Percentiles rank a stretch among this genome's conserved stretches.
Conservation (phyloP, 2,797 vertebrate species). For the Mareca strepera region DNA sequence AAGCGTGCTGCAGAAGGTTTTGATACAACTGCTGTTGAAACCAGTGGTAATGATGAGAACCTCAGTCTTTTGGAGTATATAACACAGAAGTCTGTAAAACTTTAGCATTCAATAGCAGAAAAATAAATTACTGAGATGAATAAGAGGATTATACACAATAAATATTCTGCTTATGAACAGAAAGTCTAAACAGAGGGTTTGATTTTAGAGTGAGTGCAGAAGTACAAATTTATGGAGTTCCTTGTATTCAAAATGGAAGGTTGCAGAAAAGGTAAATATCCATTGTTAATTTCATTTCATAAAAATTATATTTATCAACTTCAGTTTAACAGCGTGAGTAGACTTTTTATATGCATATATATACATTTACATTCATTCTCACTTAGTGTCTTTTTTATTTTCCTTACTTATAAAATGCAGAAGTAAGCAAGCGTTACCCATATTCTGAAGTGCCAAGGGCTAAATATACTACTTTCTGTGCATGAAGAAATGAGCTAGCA, state of each 20-base stretch:
- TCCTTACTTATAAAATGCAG: background rate
- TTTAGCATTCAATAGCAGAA: background rate
- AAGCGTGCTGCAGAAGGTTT: background rate
- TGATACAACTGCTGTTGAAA: background rate
- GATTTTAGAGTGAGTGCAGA: background rate
- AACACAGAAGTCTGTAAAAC: background rate
- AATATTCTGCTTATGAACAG: background rate
- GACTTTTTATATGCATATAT: background rate
- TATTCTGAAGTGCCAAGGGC: background rate
- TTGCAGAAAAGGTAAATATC: background rate
- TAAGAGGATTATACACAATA: background rate
- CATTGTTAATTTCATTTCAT: background rate
- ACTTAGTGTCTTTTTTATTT: background rate
- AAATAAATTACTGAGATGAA: background rate
- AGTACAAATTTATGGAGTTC: background rate
- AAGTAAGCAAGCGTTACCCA: background rate
- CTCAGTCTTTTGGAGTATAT: background rate
- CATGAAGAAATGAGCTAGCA: background rate
- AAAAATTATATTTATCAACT: background rate
- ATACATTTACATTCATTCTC: background rate
- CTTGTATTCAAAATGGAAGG: background rate
- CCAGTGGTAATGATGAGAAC: background rate
- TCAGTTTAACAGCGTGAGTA: background rate
- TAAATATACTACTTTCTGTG: background rate
- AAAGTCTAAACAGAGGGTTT: background rate